Evolutionary conservation across 2,113 vertebrate genomes (phyloP).

Genomic region (Protomyctophum bolini): DNA sequence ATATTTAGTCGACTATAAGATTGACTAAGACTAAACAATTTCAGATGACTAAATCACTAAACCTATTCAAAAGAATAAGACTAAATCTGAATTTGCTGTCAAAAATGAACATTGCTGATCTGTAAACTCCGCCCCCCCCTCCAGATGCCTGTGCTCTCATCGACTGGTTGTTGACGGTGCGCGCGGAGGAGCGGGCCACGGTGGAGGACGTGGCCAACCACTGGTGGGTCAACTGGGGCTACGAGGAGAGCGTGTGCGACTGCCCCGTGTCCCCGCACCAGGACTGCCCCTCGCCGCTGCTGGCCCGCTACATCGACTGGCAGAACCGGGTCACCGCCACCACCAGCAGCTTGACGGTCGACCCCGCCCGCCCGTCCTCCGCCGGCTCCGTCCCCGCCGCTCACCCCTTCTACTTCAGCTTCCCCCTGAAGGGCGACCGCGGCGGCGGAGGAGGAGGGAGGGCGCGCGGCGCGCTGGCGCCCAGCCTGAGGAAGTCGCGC

Average conservation of each 20-base stretch:
- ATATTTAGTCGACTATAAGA: too few relatives aligned
- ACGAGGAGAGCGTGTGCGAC: constrained; percentile 76
- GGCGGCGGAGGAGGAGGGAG: constrained; percentile 38
- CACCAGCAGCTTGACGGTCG: constrained; percentile 23
- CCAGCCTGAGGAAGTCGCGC: constrained; percentile 78
- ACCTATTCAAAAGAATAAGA: too few relatives aligned
- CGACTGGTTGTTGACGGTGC: constrained; percentile 79
- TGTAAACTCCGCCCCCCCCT: constrained; percentile 22
- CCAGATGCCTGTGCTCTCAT: constrained; percentile 81
- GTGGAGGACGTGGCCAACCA: constrained; percentile 82
- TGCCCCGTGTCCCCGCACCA: constrained; percentile 63
- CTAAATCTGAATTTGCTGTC: too few relatives aligned
- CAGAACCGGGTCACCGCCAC: constrained; percentile 66
- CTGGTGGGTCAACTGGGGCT: constrained; percentile 84
- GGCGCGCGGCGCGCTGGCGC: constrained; percentile 38
- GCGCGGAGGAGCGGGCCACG: constrained; percentile 76
- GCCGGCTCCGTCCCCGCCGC: constrained; percentile 31
- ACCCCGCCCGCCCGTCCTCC: constrained; percentile 30
- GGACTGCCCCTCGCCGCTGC: constrained; percentile 76
- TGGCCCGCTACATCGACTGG: constrained; percentile 81
- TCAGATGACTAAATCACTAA: too few relatives aligned
- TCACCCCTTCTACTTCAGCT: constrained; percentile 59
- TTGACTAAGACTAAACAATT: too few relatives aligned
- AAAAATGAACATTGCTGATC: background rate
- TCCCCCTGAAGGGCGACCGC: constrained; percentile 47